A percentile compares a stretch with the other conserved stretches of the same genome.
These are phyloP conservation scores for Tokudaia tokunoshimensis DNA, from an alignment of 2,797 vertebrate species.

Conservation along the genomic window DNA sequence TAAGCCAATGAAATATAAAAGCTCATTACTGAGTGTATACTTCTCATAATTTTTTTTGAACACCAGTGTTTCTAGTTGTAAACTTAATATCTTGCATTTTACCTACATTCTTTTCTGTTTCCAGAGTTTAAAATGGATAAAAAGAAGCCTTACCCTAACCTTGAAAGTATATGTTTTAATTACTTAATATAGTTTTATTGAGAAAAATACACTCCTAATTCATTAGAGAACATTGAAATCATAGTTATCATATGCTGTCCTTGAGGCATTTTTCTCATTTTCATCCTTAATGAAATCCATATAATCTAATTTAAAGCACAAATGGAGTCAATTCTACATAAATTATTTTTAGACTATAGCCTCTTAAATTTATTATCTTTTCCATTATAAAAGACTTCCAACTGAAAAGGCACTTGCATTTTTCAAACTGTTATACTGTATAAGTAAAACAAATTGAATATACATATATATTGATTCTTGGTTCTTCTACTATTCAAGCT, in stretches of 20 bases:
- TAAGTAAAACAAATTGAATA: not conserved
- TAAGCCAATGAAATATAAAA: not conserved
- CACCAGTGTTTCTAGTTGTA: not conserved
- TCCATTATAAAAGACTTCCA: not conserved
- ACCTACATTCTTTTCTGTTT: not conserved
- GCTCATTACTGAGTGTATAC: not conserved
- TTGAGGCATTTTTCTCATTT: not conserved
- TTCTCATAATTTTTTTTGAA: not conserved
- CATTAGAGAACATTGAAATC: conserved; percentile 18
- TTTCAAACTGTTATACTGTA: not conserved
- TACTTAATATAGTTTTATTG: conserved; percentile 48
- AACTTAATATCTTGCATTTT: not conserved
- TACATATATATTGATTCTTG: not conserved
- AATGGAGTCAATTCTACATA: not conserved
- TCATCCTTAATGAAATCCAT: conserved; percentile 40
- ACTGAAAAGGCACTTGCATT: not conserved
- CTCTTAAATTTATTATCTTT: conserved; percentile 12
- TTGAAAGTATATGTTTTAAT: not conserved
- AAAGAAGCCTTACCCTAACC: not conserved
- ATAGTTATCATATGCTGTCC: not conserved
- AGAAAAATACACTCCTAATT: not conserved
- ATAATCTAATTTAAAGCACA: conserved; percentile 44
- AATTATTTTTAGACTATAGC: not conserved
- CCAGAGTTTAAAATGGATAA: not conserved
- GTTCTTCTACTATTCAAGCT: conserved; percentile 6